Evolutionary conservation across 2,113 vertebrate genomes (phyloP).

Genomic region (Oophaga pumilio): DNA sequence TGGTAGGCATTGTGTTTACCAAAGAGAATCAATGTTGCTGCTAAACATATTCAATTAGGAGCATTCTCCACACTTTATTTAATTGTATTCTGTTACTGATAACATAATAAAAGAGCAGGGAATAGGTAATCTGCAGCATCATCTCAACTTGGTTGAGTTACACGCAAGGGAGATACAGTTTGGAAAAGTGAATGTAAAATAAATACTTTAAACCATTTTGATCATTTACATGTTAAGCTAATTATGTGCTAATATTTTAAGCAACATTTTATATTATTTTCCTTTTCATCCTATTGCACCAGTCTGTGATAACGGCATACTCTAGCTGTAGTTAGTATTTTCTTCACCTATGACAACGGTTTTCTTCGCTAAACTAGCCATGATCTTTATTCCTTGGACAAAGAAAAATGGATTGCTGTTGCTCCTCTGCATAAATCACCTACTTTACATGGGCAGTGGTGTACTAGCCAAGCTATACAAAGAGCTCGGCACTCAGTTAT

Average conservation of each 20-base stretch:
- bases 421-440: background rate
- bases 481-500: no score
- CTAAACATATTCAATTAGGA: slow-evolving; percentile 69
- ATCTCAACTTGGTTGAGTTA: slow-evolving; percentile 28
- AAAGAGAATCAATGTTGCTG: slow-evolving; percentile 67
- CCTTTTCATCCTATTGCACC: background rate
- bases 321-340: background rate
- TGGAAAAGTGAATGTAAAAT: background rate
- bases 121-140: slow-evolving; percentile 51
- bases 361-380: background rate
- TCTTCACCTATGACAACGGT: background rate
- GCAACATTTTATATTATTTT: background rate
- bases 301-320: background rate
- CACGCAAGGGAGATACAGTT: background rate
- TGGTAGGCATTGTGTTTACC: slow-evolving; percentile 72
- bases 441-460: background rate
- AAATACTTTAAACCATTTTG: background rate
- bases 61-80: slow-evolving; percentile 58
- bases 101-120: slow-evolving; percentile 54
- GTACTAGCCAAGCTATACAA: no score
- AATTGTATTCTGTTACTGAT: slow-evolving; percentile 39
- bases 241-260: background rate
- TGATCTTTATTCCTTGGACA: background rate
- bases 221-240: background rate
- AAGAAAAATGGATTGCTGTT: background rate